phyloP scores from a whole-genome alignment of 2,888 invertebrate species.

The Quadroppia sp. region DNA sequence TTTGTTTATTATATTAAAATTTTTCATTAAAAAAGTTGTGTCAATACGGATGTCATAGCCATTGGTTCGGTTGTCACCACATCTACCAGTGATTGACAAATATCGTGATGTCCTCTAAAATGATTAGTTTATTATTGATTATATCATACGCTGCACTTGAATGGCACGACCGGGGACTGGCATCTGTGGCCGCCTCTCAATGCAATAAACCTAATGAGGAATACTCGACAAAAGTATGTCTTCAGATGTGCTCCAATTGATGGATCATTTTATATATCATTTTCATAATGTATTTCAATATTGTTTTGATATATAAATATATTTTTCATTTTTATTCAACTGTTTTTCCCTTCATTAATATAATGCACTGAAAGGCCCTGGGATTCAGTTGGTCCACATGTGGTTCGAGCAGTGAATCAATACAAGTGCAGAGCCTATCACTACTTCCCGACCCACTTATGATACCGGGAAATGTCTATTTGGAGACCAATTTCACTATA shows the following conservation, averaged over 20 bases:
- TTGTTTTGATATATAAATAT: neutral
- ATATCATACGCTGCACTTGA: neutral
- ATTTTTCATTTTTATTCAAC: neutral
- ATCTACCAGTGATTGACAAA: conserved; percentile 5
- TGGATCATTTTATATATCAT: neutral
- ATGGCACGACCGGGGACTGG: no score
- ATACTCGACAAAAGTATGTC: neutral
- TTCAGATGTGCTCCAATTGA: neutral
- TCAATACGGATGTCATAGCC: no score
- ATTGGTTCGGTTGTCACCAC: no score
- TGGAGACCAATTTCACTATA: neutral
- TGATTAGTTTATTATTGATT: conserved; percentile 31
- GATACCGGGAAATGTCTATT: neutral
- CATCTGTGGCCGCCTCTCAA: neutral
- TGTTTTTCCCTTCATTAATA: neutral
- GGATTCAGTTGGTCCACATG: conserved; percentile 22
- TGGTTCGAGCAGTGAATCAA: neutral
- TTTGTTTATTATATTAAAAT: no score
- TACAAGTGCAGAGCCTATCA: conserved; percentile 6
- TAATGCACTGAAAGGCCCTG: neutral
- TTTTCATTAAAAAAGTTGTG: no score
- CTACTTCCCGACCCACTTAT: conserved; percentile 14
- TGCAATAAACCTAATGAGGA: conserved; percentile 1
- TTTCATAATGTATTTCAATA: neutral
- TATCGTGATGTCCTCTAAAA: conserved; percentile 26